Conservation (phyloP, 2,797 vertebrate genomes). For the Morus bassanus region DNA sequence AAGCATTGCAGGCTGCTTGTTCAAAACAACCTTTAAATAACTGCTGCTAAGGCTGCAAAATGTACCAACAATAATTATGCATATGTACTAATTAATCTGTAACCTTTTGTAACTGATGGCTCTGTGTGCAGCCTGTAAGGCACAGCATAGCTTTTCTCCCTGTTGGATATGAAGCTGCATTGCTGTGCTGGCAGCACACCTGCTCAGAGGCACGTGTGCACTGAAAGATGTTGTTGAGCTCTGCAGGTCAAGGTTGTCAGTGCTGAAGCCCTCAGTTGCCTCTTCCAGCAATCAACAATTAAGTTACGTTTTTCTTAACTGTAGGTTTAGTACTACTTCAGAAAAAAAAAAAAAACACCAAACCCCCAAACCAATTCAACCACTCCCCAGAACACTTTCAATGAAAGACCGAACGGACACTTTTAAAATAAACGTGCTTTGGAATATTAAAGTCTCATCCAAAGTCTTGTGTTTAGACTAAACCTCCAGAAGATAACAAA, state of each 20-base stretch:
- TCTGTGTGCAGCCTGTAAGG: neutral
- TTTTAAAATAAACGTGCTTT: neutral
- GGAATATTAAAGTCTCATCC: neutral
- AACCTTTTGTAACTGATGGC: neutral
- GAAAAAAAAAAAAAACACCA: neutral
- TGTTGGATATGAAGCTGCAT: neutral
- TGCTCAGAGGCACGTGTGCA: neutral
- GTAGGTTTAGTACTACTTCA: neutral
- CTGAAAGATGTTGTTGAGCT: neutral
- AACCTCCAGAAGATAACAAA: neutral
- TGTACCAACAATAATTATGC: neutral
- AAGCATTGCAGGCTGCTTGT: neutral
- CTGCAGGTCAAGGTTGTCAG: neutral
- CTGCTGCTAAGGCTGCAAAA: neutral
- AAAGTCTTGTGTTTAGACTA: neutral
- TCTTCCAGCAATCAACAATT: neutral
- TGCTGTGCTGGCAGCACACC: neutral
- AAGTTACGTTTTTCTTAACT: neutral
- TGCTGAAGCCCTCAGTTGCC: neutral
- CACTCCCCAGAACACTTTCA: neutral
- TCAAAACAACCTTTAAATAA: neutral
- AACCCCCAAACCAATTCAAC: neutral
- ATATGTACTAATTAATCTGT: neutral
- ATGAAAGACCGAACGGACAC: neutral
- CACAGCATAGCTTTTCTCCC: neutral